Evolutionary conservation across 2,888 invertebrate species (phyloP).

Genomic region (Tanytarsus gracilentus): DNA sequence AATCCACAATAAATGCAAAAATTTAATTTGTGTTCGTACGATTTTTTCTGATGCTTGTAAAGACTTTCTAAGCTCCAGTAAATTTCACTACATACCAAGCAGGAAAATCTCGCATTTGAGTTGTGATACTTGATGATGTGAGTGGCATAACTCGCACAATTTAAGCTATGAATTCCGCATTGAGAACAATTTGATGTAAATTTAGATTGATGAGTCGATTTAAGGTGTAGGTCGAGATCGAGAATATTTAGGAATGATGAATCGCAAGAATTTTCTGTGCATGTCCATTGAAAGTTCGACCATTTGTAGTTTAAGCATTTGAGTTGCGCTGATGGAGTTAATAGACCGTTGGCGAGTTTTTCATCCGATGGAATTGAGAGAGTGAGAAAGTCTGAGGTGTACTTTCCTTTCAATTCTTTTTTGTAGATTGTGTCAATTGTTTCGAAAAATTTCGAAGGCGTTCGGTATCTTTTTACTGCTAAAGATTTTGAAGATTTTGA

Average conservation of each 20-base stretch:
- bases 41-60: background rate
- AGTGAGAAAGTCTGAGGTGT: background rate
- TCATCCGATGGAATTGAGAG: background rate
- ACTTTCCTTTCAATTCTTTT: background rate
- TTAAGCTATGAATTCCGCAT: background rate
- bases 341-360: background rate
- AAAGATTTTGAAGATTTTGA: background rate
- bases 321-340: background rate
- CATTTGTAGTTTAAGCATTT: background rate
- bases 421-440: background rate
- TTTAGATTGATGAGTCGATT: background rate
- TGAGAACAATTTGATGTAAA: background rate
- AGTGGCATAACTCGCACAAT: background rate
- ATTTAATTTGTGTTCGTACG: background rate
- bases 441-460: background rate
- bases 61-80: background rate
- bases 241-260: background rate
- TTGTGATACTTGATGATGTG: constrained; percentile 1
- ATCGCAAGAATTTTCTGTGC: background rate
- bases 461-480: background rate
- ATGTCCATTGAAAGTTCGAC: background rate
- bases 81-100: background rate
- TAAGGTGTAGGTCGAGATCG: background rate
- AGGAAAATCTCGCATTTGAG: background rate
- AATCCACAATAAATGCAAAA: background rate